phyloP scores from a whole-genome alignment of 1,140 invertebrate genomes.

The Diabrotica virgifera region DNA sequence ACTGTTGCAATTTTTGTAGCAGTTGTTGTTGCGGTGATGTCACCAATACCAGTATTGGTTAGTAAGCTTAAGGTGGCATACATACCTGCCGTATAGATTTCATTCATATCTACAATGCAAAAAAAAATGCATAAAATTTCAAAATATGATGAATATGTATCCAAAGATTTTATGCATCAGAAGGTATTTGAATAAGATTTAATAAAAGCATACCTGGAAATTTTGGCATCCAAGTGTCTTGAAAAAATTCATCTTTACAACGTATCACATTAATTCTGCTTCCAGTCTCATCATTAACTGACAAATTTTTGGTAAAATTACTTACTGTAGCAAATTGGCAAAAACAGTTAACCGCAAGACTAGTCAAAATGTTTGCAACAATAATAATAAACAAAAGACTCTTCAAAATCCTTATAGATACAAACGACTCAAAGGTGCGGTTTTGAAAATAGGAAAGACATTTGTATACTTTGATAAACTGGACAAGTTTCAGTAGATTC shows the following conservation, averaged over 20 bases:
- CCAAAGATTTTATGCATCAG: not conserved
- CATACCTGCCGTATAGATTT: not conserved
- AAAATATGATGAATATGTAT: not conserved
- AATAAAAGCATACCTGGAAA: constrained; percentile 1
- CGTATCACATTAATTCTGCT: not conserved
- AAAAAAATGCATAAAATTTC: not conserved
- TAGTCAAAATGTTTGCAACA: constrained; percentile 2
- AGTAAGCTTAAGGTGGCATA: not conserved
- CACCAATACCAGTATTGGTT: not conserved
- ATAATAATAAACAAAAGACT: not conserved
- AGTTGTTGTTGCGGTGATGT: not conserved
- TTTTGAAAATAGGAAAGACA: constrained; percentile 8
- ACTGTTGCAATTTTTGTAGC: not conserved
- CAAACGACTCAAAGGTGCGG: not conserved
- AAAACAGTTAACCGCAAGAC: constrained; percentile 1
- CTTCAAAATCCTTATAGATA: not conserved
- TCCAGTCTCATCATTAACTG: not conserved
- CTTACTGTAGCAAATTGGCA: not conserved
- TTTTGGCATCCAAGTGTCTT: not conserved
- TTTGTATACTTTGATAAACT: constrained; percentile 11
- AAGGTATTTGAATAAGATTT: not conserved
- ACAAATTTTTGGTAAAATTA: not conserved
- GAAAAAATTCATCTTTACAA: not conserved
- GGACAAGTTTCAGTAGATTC: constrained; percentile 6
- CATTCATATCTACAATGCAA: not conserved